phyloP scores from a whole-genome alignment of 2,888 invertebrate species.

The Sarcophaga rosellei region DNA sequence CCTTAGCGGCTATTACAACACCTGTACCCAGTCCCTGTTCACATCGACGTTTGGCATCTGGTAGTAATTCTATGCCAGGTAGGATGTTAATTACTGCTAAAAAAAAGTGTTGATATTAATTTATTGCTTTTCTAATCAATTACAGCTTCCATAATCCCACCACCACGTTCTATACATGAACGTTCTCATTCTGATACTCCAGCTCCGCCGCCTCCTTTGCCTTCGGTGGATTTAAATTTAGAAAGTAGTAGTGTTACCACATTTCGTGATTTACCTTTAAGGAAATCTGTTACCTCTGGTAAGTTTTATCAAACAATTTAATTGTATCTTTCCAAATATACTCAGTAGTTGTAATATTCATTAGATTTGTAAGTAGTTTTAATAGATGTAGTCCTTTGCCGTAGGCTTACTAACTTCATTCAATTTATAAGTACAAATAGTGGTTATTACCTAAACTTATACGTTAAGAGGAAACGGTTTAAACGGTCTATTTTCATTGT shows the following conservation, averaged over 20 bases:
- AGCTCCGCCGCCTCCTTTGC: constrained; percentile 89
- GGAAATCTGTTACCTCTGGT: constrained; percentile 91
- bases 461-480: constrained; percentile 35
- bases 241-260: constrained; percentile 98
- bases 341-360: neutral
- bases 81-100: neutral
- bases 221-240: constrained; percentile 93
- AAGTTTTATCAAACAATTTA: constrained; percentile 70
- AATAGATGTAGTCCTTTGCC: too few relatives aligned
- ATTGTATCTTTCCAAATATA: too few relatives aligned
- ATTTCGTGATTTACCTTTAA: constrained; percentile 92
- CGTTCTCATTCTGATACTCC: constrained; percentile 95
- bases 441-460: constrained; percentile 24
- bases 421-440: neutral
- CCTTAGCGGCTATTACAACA: constrained; percentile 68
- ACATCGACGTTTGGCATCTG: constrained; percentile 85
- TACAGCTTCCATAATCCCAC: constrained; percentile 69
- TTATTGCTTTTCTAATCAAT: constrained; percentile 25
- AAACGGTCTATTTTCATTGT: constrained; percentile 9
- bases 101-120: neutral
- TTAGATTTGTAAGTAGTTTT: constrained; percentile 33
- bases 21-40: constrained; percentile 82
- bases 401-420: constrained; percentile 48
- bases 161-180: constrained; percentile 88
- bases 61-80: constrained; percentile 75